These are phyloP conservation scores for Aegithalos caudatus DNA, from an alignment of 2,113 vertebrate species.

Conservation along the genomic window DNA sequence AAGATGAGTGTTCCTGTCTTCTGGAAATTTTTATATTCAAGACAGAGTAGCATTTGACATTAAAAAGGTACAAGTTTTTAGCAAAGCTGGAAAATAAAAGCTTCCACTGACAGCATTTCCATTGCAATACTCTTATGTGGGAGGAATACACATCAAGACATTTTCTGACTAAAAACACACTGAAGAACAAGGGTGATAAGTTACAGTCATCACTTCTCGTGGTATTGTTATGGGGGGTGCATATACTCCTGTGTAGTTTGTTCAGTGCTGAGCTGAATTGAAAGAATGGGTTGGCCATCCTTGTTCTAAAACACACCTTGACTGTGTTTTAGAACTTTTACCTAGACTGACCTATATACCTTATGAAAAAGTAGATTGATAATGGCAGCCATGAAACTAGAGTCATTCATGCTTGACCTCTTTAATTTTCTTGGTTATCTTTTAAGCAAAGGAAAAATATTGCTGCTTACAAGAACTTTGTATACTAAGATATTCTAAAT, in stretches of 20 bases:
- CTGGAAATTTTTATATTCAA: conserved; percentile 29
- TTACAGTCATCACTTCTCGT: not conserved
- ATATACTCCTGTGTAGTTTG: not conserved
- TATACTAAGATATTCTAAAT: not conserved
- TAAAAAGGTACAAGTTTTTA: not conserved
- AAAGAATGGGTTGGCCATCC: not conserved
- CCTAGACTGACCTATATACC: not conserved
- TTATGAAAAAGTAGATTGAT: not conserved
- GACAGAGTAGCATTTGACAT: conserved; percentile 22
- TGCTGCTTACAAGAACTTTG: not conserved
- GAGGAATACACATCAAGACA: conserved; percentile 22
- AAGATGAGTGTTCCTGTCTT: not conserved
- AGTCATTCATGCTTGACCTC: not conserved
- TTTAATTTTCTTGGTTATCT: not conserved
- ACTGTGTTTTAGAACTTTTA: not conserved
- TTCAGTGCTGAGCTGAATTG: not conserved
- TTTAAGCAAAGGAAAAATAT: not conserved
- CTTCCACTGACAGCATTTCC: conserved; percentile 39
- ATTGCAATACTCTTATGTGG: not conserved
- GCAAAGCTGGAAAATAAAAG: conserved; percentile 36
- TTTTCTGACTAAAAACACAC: not conserved
- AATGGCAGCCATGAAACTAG: not conserved
- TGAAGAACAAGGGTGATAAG: not conserved
- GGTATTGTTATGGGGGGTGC: not conserved
- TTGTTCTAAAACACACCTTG: not conserved